Base-by-base conservation (phyloP, 2,888 invertebrate genomes). In the Microchrysa polita region DNA sequence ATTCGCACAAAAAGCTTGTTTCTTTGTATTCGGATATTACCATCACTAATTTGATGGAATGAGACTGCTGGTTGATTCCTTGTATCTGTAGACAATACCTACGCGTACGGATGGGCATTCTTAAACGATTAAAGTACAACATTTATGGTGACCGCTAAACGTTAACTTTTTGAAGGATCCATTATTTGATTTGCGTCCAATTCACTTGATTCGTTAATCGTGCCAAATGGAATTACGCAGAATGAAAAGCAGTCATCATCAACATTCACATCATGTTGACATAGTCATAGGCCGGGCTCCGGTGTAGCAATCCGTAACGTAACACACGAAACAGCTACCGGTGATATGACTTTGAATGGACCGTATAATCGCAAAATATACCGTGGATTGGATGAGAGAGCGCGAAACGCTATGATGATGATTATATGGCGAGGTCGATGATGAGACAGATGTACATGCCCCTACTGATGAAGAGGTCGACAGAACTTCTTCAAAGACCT, bases 151-250 rank as follows among this genome's bases (percentile, higher is more conserved):
- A 61, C 72, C 72, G 72, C 72, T 72, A 72, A 72, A 61, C 48
- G 72, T 60, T 60, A 44, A 61, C 72, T 60, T 72, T 73, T 61
- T 73, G 72, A 73, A 63, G 72, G 72, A 73, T 73, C 72, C 72
- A 73, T 73, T 73, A 73, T 73, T 73, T 73, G 72, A 73, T 73
- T 73, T 61, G 72, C 61, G 72, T 72, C 52, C 72, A 72, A 72
- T 72, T 72, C 72, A 60, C 48, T 73, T 73, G 72, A 73, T 73
- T 73, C 63, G 72, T 73, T 73, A 73, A 73, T 73, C 72, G 72
- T 23, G 48, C 72, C 59, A 72, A 72, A 72, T 72, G 59, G 72
- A 72, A 72, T 72, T 72, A 72, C 72, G 72, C 57, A 72, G 59
- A 72, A 72, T 72, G 40, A 44, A 55, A 57, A 55, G 55, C 40